Evolutionary conservation across 2,888 invertebrate genomes (phyloP).

Genomic region (Erebia epiphron): DNA sequence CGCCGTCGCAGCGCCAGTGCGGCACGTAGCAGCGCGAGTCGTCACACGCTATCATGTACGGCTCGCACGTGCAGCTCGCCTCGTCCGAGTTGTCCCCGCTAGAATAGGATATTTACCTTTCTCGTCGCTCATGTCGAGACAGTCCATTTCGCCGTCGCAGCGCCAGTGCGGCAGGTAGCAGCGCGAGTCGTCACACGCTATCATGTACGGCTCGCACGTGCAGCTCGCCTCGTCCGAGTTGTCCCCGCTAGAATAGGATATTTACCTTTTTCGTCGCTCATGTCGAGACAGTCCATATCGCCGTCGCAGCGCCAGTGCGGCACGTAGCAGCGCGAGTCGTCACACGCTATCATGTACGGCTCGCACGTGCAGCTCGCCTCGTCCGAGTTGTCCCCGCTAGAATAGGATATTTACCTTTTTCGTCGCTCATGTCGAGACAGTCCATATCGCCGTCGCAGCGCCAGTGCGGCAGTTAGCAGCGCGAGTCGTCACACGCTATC

Average conservation of each 20-base stretch:
- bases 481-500: constrained; percentile 85
- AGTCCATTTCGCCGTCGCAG: constrained; percentile 92
- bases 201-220: constrained; percentile 84
- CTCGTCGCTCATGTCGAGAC: constrained; percentile 87
- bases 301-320: constrained; percentile 91
- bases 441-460: constrained; percentile 91
- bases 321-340: constrained; percentile 86
- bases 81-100: constrained; percentile 89
- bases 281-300: constrained; percentile 89
- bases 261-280: constrained; percentile 84
- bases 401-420: constrained; percentile 65
- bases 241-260: constrained; percentile 79
- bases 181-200: constrained; percentile 84
- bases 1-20: constrained; percentile 91
- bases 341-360: constrained; percentile 87
- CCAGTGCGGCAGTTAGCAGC: constrained; percentile 88
- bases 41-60: constrained; percentile 87
- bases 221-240: constrained; percentile 87
- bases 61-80: constrained; percentile 83
- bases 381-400: constrained; percentile 87
- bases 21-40: constrained; percentile 86
- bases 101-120: constrained; percentile 59
- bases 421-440: constrained; percentile 88
- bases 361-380: constrained; percentile 85
- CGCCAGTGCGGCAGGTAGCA: constrained; percentile 89